Conservation (phyloP, 1,140 invertebrate genomes). For the Mizuhopecten yessoensis region DNA sequence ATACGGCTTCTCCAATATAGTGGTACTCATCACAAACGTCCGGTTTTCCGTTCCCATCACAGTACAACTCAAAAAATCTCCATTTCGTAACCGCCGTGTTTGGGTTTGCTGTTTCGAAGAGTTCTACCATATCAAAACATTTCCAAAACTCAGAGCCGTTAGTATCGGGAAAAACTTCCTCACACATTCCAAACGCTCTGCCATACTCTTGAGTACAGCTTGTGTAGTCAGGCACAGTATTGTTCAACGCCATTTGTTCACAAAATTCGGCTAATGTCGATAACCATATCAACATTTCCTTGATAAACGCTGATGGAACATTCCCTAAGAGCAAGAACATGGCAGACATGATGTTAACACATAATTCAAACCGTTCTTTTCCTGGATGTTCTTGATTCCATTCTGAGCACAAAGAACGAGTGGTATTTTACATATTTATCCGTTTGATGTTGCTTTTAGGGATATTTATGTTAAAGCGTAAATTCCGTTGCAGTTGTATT, state of each 20-base stretch:
- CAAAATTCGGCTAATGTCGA: not conserved
- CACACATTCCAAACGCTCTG: not conserved
- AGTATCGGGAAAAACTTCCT: not conserved
- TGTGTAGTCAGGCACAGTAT: not conserved
- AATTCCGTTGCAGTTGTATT: too few relatives aligned
- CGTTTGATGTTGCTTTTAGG: too few relatives aligned
- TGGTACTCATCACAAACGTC: not conserved
- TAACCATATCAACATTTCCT: not conserved
- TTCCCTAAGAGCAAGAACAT: not conserved
- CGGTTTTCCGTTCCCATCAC: not conserved
- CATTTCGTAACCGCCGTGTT: not conserved
- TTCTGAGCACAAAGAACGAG: not conserved
- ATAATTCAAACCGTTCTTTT: not conserved
- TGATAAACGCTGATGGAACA: not conserved
- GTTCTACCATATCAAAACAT: not conserved
- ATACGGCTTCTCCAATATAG: not conserved
- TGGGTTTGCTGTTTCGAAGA: not conserved
- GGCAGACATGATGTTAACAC: not conserved
- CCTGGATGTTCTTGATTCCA: not conserved
- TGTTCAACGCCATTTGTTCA: not conserved
- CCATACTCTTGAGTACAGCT: not conserved
- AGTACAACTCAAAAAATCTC: not conserved
- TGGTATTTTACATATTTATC: not conserved
- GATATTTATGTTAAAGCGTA: too few relatives aligned
- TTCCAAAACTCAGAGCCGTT: not conserved